phyloP scores from a whole-genome alignment of 2,888 invertebrate species.

The Macrophya alboannulata region DNA sequence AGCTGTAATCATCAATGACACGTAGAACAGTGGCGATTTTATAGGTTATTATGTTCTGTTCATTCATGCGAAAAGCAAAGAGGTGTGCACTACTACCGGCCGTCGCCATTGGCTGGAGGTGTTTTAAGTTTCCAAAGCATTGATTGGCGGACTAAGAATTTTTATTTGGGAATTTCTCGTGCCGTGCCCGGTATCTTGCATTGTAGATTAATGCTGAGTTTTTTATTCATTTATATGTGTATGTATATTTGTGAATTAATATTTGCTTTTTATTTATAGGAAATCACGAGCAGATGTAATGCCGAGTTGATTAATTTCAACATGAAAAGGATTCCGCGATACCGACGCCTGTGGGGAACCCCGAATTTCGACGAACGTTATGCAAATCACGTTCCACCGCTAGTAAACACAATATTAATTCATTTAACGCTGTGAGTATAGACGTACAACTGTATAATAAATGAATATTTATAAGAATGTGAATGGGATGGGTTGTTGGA shows the following conservation, averaged over 20 bases:
- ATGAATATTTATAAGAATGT: conserved; percentile 7
- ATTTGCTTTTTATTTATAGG: not conserved
- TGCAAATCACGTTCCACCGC: too few relatives aligned
- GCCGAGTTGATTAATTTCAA: not conserved
- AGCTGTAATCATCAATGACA: conserved; percentile 30
- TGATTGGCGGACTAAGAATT: conserved; percentile 5
- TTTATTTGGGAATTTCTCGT: not conserved
- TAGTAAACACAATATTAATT: too few relatives aligned
- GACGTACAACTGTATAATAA: not conserved
- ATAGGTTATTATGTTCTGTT: conserved; percentile 23
- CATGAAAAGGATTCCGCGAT: not conserved
- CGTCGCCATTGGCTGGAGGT: not conserved
- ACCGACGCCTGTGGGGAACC: not conserved
- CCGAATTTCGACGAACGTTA: not conserved
- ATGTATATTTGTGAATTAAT: not conserved
- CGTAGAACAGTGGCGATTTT: conserved; percentile 23
- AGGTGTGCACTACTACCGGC: not conserved
- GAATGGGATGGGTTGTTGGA: not conserved
- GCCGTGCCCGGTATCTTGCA: too few relatives aligned
- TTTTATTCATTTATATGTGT: too few relatives aligned
- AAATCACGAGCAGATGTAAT: not conserved
- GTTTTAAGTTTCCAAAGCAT: not conserved
- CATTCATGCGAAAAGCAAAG: not conserved
- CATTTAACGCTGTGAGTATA: not conserved
- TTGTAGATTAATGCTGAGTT: too few relatives aligned